These are phyloP conservation scores for Brachionus manjavacas DNA, from an alignment of 1,140 invertebrate genomes.

Conservation along the genomic window DNA sequence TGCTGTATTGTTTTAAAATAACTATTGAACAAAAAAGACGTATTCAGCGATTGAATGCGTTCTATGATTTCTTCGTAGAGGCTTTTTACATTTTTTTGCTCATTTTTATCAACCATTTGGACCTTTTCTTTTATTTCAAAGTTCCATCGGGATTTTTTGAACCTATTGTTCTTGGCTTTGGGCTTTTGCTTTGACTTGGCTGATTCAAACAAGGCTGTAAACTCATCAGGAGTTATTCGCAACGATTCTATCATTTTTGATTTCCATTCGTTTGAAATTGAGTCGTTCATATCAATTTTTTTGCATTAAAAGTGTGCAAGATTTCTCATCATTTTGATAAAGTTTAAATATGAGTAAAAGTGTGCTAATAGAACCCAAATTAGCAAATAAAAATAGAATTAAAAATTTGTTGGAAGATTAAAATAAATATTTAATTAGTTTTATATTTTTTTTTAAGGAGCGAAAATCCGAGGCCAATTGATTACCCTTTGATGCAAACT, in stretches of 20 bases:
- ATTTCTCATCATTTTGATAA: no score
- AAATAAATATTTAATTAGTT: no score
- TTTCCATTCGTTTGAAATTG: constrained; percentile 14
- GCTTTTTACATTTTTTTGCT: neutral
- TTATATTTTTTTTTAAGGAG: no score
- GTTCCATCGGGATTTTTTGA: neutral
- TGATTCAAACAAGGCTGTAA: constrained; percentile 3
- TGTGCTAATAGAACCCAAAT: no score
- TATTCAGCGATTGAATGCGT: neutral
- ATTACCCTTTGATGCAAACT: no score
- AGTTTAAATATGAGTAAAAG: no score
- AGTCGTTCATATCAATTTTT: neutral
- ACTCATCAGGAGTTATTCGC: neutral
- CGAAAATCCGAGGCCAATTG: no score
- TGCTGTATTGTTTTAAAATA: neutral
- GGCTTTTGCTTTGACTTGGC: neutral
- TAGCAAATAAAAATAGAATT: no score
- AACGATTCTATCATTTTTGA: constrained; percentile 25
- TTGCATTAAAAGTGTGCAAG: no score
- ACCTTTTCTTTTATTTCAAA: neutral
- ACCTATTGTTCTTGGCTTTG: neutral
- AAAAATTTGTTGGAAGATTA: no score
- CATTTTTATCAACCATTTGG: neutral
- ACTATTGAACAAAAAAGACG: neutral
- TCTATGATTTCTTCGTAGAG: neutral